Evolutionary conservation across 2,888 invertebrate genomes (phyloP).

Genomic region (Dexiosoma caninum): DNA sequence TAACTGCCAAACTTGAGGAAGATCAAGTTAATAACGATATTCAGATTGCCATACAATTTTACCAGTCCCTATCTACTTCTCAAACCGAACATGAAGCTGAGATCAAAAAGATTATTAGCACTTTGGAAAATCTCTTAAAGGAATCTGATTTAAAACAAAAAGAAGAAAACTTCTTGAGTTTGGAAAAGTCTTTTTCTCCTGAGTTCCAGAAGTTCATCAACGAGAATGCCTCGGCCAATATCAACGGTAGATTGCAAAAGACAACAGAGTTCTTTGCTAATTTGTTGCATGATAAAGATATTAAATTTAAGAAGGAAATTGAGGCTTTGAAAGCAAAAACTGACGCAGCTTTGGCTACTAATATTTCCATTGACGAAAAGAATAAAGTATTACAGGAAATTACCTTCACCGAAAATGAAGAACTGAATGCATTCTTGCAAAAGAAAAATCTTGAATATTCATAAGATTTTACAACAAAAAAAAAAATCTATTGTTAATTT

Average conservation of each 20-base stretch:
- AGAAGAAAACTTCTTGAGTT: constrained; percentile 64
- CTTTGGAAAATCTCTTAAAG: constrained; percentile 64
- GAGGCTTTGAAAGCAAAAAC: constrained; percentile 66
- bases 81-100: constrained; percentile 64
- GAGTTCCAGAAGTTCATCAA: constrained; percentile 67
- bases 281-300: constrained; percentile 63
- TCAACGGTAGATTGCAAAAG: constrained; percentile 66
- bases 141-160: constrained; percentile 66
- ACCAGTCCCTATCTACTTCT: constrained; percentile 61
- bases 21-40: constrained; percentile 67
- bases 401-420: constrained; percentile 66
- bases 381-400: constrained; percentile 67
- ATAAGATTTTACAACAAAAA: constrained; percentile 58
- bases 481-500: neutral
- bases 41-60: constrained; percentile 67
- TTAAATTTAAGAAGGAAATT: constrained; percentile 66
- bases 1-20: constrained; percentile 66
- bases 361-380: constrained; percentile 67
- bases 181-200: constrained; percentile 66
- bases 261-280: constrained; percentile 68
- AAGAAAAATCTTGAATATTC: constrained; percentile 68
- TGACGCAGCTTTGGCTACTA: constrained; percentile 64
- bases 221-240: constrained; percentile 65
- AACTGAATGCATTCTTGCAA: constrained; percentile 67
- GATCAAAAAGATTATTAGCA: constrained; percentile 64